Conservation (phyloP, 2,888 invertebrate species). For the Lordiphosa fenestrarum region DNA sequence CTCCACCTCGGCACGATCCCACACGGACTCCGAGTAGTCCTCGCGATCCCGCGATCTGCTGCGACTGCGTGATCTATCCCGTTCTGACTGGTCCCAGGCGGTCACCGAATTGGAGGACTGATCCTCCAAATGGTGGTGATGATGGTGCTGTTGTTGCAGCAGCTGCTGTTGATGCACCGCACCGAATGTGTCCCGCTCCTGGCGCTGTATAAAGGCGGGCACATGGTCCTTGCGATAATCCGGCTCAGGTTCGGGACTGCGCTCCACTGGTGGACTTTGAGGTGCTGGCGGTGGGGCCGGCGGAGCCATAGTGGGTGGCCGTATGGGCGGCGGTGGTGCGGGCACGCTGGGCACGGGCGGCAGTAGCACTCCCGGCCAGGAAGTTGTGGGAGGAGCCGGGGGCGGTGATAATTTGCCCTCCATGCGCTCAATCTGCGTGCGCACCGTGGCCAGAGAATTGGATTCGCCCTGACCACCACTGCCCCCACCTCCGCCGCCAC, state of each 20-base stretch:
- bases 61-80: constrained; percentile 79
- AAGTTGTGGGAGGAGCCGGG: constrained; percentile 78
- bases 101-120: constrained; percentile 22
- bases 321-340: constrained; percentile 83
- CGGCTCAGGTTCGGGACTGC: constrained; percentile 47
- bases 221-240: constrained; percentile 76
- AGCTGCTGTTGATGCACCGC: constrained; percentile 81
- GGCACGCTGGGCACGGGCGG: constrained; percentile 84
- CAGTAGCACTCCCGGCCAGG: constrained; percentile 85
- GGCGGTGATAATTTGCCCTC: constrained; percentile 82
- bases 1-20: constrained; percentile 80
- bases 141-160: constrained; percentile 28
- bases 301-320: constrained; percentile 81
- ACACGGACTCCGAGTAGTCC: constrained; percentile 80
- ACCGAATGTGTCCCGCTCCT: constrained; percentile 87
- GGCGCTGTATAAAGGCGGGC: constrained; percentile 85
- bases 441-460: constrained; percentile 74
- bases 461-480: constrained; percentile 22
- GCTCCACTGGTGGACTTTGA: constrained; percentile 82
- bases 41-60: constrained; percentile 80
- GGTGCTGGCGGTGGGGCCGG: constrained; percentile 85
- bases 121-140: constrained; percentile 22
- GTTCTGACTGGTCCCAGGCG: constrained; percentile 74
- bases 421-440: constrained; percentile 84
- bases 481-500: neutral